phyloP scores from a whole-genome alignment of 2,797 vertebrate genomes.

The Crenuchus spilurus region DNA sequence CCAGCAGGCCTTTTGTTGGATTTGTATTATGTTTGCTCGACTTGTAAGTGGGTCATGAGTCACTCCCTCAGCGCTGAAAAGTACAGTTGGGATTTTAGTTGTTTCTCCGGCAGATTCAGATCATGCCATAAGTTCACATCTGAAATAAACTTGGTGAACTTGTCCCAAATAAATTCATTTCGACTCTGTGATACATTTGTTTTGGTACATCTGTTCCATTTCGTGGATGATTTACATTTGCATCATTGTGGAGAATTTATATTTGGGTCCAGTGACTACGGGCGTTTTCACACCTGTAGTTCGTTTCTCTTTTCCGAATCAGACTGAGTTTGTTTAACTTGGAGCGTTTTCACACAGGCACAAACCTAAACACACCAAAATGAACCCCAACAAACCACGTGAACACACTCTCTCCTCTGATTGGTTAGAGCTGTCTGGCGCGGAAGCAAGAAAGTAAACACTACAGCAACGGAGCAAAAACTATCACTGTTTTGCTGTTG shows the following conservation, averaged over 20 bases:
- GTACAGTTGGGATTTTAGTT: not conserved
- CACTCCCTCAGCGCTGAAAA: not conserved
- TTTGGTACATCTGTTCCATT: not conserved
- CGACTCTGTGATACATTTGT: not conserved
- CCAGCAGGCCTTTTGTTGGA: not conserved
- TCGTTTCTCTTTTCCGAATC: too few relatives aligned
- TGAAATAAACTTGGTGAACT: not conserved
- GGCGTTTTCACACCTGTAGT: too few relatives aligned
- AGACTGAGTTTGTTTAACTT: too few relatives aligned
- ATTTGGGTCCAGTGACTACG: not conserved
- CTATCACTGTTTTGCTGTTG: too few relatives aligned
- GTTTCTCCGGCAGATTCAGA: not conserved
- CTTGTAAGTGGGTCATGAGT: not conserved
- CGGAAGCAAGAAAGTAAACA: too few relatives aligned
- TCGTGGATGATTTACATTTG: not conserved
- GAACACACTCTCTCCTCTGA: too few relatives aligned
- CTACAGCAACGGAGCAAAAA: too few relatives aligned
- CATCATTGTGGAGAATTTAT: not conserved
- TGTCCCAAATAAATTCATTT: not conserved
- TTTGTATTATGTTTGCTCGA: not conserved
- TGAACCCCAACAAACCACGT: too few relatives aligned
- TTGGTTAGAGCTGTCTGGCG: too few relatives aligned
- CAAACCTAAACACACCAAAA: too few relatives aligned
- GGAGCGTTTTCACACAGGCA: too few relatives aligned
- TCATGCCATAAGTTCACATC: not conserved